Evolutionary conservation across 1,140 invertebrate genomes (phyloP), one percentile per base, ranked within the genome.

Genomic region (Armadillidium nasatum): DNA sequence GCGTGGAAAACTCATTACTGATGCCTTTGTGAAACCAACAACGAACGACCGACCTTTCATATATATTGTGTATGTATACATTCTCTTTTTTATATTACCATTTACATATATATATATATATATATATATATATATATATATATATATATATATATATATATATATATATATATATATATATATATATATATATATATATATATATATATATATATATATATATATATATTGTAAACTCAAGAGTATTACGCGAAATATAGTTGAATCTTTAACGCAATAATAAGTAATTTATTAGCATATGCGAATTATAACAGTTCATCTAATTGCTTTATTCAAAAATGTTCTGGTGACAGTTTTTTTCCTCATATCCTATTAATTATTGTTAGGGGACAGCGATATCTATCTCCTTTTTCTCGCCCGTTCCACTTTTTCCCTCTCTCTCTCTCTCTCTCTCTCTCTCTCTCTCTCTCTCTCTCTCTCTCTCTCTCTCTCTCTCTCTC

Each of bases 11-110:
- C 50, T 60, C 50, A 60, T 60, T 60, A 60, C 50, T 2, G 50
- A 60, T 60, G 50, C 50, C 50, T 60, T 60, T 60, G 50, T 60
- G 50, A 60, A 60, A 60, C 11, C 50, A 19, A 60, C 50, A 60
- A 33, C 33, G 33, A 33, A 33, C 33, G 33, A 33, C 50, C 50
- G 19, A 60, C 50, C 50, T 60, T 19, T 60, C 50, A 60, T 60
- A 13, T 9, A 9, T 60, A 60, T 60, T 60, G 50, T 60, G 19
- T 7, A 19, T 15, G 50, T 60, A 60, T 60, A 19, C 50, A 19
- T 60, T 15, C 50, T n/a, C 11, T 19, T 13, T 19, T 13, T 60
- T 15, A 60, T 15, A 13, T 60, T 4, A 4, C 11, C 19, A 60
- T 60, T 15, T 60, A 60, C 19, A 60, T 60, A 2, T 19, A 60